Evolutionary conservation across 1,140 invertebrate species (phyloP), one percentile per base, ranked within the genome.

Genomic region (Brachionus paranguensis): DNA sequence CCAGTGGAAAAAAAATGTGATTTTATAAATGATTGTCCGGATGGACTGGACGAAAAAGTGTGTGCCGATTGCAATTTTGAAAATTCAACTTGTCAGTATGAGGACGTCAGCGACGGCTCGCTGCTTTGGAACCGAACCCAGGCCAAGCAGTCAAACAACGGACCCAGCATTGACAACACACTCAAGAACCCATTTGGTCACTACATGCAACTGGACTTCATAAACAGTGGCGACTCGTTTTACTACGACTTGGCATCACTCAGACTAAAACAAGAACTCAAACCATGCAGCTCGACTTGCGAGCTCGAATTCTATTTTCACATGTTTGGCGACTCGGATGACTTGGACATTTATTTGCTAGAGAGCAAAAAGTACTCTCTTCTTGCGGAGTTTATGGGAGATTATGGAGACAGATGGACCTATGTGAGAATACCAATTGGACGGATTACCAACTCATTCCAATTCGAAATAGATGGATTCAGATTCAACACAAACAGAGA

Each of bases 331-430:
- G 11, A 86, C 90, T 24, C 87, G 83, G 37, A 86, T 85, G 85
- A 86, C 84, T 43, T 85, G 72, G 68, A 76, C 89, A 85, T 85
- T 85, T 85, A 85, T 89, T 86, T 88, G 90, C 45, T 87, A 88
- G 29, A 90, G 91, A 27, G 90, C 93, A 14, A 14, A 12, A 37
- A 24, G 7, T 81, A 81, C 14, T 17, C 78, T 14, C 8, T 64
- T 8, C 10, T 93, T 93, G 93, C 88, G 90, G 27, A 88, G 92
- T 5, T 88, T 88, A 12, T 92, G 10, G 78, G 92, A 12, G 92
- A 93, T 86, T 91, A 93, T 43, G 93, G 93, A 0, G 93, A 93
- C 85, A 90, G 91, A 0, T 94, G 93, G 93, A 92, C 92, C 85
- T 90, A 91, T 85, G 93, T 91, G 3, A 91, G 92, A 87, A 91